Evolutionary conservation across 2,888 invertebrate genomes (phyloP).

Genomic region (Notodonta ziczac): DNA sequence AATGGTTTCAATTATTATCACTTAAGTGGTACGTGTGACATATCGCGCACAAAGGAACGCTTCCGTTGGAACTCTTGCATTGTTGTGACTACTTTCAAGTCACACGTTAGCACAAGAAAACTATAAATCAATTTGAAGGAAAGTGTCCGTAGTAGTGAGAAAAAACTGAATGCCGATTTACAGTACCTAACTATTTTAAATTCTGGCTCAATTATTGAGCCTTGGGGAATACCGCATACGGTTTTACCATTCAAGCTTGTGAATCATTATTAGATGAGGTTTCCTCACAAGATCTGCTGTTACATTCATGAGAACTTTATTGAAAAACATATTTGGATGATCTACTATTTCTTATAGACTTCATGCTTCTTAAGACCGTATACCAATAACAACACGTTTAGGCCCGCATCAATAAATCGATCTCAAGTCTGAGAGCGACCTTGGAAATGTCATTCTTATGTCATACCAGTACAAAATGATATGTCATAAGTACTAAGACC

Average conservation of each 20-base stretch:
- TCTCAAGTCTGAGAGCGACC: no score
- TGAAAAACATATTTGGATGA: neutral
- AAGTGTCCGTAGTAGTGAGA: slow-evolving; percentile 18
- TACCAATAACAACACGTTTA: neutral
- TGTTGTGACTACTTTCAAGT: slow-evolving; percentile 30
- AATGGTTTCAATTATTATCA: slow-evolving; percentile 26
- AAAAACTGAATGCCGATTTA: neutral
- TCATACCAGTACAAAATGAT: no score
- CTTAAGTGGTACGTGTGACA: slow-evolving; percentile 43
- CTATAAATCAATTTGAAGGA: slow-evolving; percentile 34
- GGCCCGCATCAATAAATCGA: no score
- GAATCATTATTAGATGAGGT: neutral
- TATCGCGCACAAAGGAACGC: slow-evolving; percentile 17
- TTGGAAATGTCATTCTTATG: no score
- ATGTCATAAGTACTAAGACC: no score
- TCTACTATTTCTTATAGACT: neutral
- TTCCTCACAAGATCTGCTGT: neutral
- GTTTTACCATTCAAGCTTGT: neutral
- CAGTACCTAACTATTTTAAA: neutral
- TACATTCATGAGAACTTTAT: neutral
- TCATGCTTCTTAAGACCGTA: neutral
- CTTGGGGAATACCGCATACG: neutral
- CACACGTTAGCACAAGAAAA: slow-evolving; percentile 28
- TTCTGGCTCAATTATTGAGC: neutral
- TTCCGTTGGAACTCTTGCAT: slow-evolving; percentile 19